Base-by-base conservation (phyloP, 2,888 invertebrate species). In the Tromatobia lineatoria region DNA sequence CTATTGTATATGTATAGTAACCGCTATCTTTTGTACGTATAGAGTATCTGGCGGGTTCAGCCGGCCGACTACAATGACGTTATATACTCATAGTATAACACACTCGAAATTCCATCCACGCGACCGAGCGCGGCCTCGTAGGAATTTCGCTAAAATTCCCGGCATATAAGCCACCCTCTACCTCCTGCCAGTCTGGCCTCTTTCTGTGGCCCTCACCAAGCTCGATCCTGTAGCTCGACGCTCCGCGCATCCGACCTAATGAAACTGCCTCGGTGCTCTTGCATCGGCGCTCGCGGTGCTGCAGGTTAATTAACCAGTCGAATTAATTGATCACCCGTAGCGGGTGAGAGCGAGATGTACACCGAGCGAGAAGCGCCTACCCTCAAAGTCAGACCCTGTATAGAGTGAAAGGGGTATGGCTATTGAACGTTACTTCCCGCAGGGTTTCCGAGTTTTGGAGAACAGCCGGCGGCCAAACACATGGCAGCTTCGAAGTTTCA, bases 121-220 rank as follows among this genome's bases (percentile, higher is more conserved):
- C 81, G 84, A 76, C 66, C 67, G 67, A 57, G 70, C 79, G 80
- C 82, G 83, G 85, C 82, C 77, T 85, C 86, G 82, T 80, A 86
- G 90, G 89, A 91, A 91, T 91, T 91, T 91, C 87, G 86, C 89
- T 90, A 88, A 90, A 91, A 91, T 91, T 90, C 90, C 86, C 86
- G 52, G 85, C 89, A 88, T 90, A 83, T 83, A 83, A 83, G 75
- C 82, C 74, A 42, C 64, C 25, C 38, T 42, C 25, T 25, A 66
- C 45, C 1, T 50, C 8, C 61, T 67, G 29, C 57, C 73, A 25
- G 50, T 18, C 50, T 23, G 6, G 29, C 10, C 80, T 71, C 67
- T 76, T 69, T 80, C 67, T 42, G 61, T 11, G 54, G 57, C 25
- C 75, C 73, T 75, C 57, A 50, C 73, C 74, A 71, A 66, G 34